Evolutionary conservation across 2,888 invertebrate species (phyloP), one percentile per base, ranked within the genome.

Genomic region (Phaonia tiefii): DNA sequence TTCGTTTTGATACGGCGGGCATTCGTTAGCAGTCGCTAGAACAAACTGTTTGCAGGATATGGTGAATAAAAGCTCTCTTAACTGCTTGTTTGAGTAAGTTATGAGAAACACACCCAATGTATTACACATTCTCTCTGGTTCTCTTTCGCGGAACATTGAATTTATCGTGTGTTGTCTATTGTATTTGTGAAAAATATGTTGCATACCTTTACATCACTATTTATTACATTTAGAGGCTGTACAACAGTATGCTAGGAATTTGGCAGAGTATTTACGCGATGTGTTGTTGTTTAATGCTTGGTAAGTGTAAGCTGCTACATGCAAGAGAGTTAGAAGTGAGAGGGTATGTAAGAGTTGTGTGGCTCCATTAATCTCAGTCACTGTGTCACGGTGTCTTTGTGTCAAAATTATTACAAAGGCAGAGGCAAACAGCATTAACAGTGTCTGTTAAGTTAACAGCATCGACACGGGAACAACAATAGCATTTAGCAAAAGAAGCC

Each of bases 311-410:
- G 11, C 20, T n/a, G n/a, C 4, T 31, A 8, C 8, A 13, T 11
- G 22, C 4, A 22, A 54, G 20, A 56, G 25, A 56, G 25, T 26
- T 1, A 39, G 8, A 58, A 39, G 42, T 42, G 37, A 39, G 54
- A 42, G 42, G 13, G 56, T 67, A 31, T 72, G n/a, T n/a, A 51
- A 2, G 26, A 67, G 1, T 15, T 17, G 51, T 26, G 22, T 63
- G 15, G 4, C 37, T 31, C n/a, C n/a, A n/a, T 66, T 39, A 80
- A 65, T 74, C n/a, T n/a, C 76, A 80, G 71, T 77, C 70, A 80
- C 65, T 80, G 25, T 80, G 76, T 66, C 71, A 80, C 20, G 31
- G 72, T 69, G 69, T 73, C 65, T 73, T 63, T 69, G 73, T 63
- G 75, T 56, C 69, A 54, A 13, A 49, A 10, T 25, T 7, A 3